Evolutionary conservation across 2,888 invertebrate genomes (phyloP).

Genomic region (Leptinotarsa rubiginosa): DNA sequence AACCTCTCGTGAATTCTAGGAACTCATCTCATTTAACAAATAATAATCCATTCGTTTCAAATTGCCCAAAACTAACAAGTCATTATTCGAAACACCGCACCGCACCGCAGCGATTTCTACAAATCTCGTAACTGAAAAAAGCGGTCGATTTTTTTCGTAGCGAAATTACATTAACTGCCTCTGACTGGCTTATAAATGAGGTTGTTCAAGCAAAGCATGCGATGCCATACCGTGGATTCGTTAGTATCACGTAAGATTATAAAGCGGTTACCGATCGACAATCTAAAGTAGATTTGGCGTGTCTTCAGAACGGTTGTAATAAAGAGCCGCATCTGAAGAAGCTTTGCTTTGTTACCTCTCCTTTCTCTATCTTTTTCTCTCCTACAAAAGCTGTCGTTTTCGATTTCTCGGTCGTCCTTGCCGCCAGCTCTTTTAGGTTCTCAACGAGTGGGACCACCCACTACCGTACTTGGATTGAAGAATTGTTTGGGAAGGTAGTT

Average conservation of each 20-base stretch:
- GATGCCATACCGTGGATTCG: constrained; percentile 13
- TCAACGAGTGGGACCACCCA: constrained; percentile 25
- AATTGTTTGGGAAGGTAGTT: neutral
- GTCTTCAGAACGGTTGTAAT: constrained; percentile 38
- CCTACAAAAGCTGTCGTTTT: constrained; percentile 17
- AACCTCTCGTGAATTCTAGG: neutral
- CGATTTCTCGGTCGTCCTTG: constrained; percentile 36
- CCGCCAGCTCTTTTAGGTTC: constrained; percentile 42
- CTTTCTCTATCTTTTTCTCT: constrained; percentile 26
- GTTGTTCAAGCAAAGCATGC: constrained; percentile 25
- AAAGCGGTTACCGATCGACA: constrained; percentile 43
- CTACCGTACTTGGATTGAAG: neutral
- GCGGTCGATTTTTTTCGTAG: constrained; percentile 15
- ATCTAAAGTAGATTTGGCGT: constrained; percentile 44
- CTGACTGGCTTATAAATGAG: constrained; percentile 36
- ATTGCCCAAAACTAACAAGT: constrained; percentile 16
- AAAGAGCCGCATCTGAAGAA: constrained; percentile 44
- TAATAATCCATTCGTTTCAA: constrained; percentile 8
- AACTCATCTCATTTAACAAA: constrained; percentile 1
- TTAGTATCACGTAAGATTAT: constrained; percentile 35
- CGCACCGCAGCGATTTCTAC: neutral
- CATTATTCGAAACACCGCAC: neutral
- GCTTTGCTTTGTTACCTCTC: constrained; percentile 42
- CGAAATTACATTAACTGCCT: constrained; percentile 23
- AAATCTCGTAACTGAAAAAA: constrained; percentile 7